Evolutionary conservation across 2,888 invertebrate species (phyloP), one percentile per base, ranked within the genome.

Genomic region (Megastigmus dorsalis): DNA sequence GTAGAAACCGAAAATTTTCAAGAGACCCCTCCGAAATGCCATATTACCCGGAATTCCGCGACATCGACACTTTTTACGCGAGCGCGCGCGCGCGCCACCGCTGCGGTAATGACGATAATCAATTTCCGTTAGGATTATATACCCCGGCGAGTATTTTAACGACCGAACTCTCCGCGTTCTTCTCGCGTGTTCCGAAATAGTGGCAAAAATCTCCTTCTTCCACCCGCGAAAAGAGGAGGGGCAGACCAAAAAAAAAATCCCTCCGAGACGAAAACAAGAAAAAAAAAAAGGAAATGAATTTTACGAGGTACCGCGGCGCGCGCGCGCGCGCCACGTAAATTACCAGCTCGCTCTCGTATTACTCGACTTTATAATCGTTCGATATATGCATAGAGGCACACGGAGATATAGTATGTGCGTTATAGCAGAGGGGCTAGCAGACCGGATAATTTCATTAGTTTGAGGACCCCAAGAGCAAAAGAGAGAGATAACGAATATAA

Each of bases 401-500:
- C n/a, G n/a, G n/a, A n/a, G n/a, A n/a, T n/a, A n/a, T n/a, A n/a
- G n/a, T n/a, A n/a, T n/a, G n/a, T n/a, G n/a, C n/a, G n/a, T n/a
- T n/a, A 57, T 75, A 72, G 82, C 81, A 82, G n/a, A n/a, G 82
- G 83, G 83, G 84, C 83, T 84, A 82, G 80, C 82, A 80, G 82
- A 85, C 83, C 84, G 84, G 86, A 86, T 86, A 86, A 85, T 86
- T 86, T 85, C 84, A 86, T 86, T 85, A 85, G 85, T 80, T 80
- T 75, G 77, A 79, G 81, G 80, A 80, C 79, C 79, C 78, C 76
- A 15, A 43, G 18, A 41, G 52, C 4, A n/a, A 23, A 1, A 78
- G 72, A 78, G 71, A 77, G 77, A 75, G 54, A 33, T 3, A 2
- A 38, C 0, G 13, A 10, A 38, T 20, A 1, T 10, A 33, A 30